Evolutionary conservation across 1,140 invertebrate genomes (phyloP), one percentile per base, ranked within the genome.

Genomic region (Physella acuta): DNA sequence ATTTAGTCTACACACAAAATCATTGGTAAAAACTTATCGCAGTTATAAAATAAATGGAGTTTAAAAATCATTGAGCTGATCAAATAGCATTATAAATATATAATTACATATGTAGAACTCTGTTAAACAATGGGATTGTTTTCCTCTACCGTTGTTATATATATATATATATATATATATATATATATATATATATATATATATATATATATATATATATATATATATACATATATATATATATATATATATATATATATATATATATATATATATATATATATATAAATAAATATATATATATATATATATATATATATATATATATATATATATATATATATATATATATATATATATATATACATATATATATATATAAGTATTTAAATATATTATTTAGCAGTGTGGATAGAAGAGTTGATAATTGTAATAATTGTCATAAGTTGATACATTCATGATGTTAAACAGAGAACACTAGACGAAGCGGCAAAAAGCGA

Each of bases 161-260:
- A 26, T 34, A 8, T 36, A 33, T 31, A 17, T 2, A 60, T 24
- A 60, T 53, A 66, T 53, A 66, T 53, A 52, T 53, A 63, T 44
- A 36, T 24, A 63, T 44, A 63, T 30, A 63, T 63, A 63, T 30
- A 49, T 44, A 63, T 44, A 63, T 44, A 63, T 44, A 63, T 63
- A 39, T 16, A 63, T 28, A 55, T 28, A 24, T 55, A 55, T 55
- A 55, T 55, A 55, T 24, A 24, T 55, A 55, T 24, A 60, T 56
- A 56, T 3, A 56, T 56, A 28, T 1, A 56, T 28, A 56, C 2
- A 1, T 26, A 56, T 56, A 28, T 64, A 8, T 39, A 39, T 39
- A 31, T 36, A 16, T 56, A 24, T 67, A 3, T 67, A 30, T 53
- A 2, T 34, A 24, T 66, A 24, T 31, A 52, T 36, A 66, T 53